Percentiles rank a stretch among this genome's conserved stretches.
phyloP scores from a whole-genome alignment of 2,888 invertebrate genomes.

The Craniophora ligustri region DNA sequence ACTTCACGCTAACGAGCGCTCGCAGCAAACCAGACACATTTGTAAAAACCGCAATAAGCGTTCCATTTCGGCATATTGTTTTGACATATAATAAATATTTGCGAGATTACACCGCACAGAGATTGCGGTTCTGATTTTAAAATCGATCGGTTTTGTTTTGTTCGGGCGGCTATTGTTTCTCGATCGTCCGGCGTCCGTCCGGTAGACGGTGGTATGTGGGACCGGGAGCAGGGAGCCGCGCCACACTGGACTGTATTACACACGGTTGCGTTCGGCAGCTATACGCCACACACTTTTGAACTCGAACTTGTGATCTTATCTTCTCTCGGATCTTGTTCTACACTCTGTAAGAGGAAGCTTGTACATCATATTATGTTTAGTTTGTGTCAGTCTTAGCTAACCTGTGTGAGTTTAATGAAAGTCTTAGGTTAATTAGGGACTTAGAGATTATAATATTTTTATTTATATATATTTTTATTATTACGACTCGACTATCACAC shows the following conservation, averaged over 20 bases:
- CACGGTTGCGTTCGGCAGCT: slow-evolving; percentile 81
- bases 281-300: slow-evolving; percentile 64
- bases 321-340: slow-evolving; percentile 45
- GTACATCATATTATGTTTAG: slow-evolving; percentile 20
- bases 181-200: slow-evolving; percentile 49
- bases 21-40: slow-evolving; percentile 85
- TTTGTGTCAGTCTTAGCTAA: too few species aligned
- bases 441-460: too few species aligned
- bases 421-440: too few species aligned
- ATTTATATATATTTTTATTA: too few species aligned
- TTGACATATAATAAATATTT: slow-evolving; percentile 89
- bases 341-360: slow-evolving; percentile 39
- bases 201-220: slow-evolving; percentile 55
- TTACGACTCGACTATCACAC: too few species aligned
- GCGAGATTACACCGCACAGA: slow-evolving; percentile 80
- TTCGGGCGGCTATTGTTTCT: slow-evolving; percentile 71
- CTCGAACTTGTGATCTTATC: slow-evolving; percentile 53
- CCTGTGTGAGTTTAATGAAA: too few species aligned
- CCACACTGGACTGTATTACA: slow-evolving; percentile 78
- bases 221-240: slow-evolving; percentile 60
- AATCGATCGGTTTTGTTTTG: slow-evolving; percentile 76
- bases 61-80: slow-evolving; percentile 88
- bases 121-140: slow-evolving; percentile 80
- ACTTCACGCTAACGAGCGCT: slow-evolving; percentile 88
- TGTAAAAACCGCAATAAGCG: slow-evolving; percentile 88